Percentiles rank a stretch among this genome's conserved stretches.
Evolutionary conservation across 2,113 vertebrate genomes (phyloP).

Genomic region (Cryptotis parvus): DNA sequence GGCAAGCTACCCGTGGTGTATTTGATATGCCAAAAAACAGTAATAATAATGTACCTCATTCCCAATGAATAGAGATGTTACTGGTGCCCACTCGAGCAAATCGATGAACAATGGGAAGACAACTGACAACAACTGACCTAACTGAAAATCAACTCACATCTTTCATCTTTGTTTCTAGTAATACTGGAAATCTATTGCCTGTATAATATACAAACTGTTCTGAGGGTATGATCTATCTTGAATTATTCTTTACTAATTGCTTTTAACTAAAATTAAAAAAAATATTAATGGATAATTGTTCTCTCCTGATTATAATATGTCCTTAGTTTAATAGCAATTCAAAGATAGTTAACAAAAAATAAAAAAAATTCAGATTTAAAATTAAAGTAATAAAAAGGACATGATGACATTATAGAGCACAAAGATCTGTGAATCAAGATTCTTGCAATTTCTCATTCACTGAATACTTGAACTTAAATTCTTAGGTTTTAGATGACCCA

Average conservation of each 20-base stretch:
- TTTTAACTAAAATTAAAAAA: conserved; percentile 42
- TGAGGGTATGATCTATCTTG: neutral
- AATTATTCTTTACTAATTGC: neutral
- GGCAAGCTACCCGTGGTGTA: no score
- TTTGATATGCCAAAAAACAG: no score
- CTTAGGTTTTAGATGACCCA: neutral
- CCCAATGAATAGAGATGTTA: no score
- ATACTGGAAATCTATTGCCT: neutral
- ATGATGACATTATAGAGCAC: neutral
- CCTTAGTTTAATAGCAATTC: conserved; percentile 18
- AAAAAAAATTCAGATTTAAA: neutral
- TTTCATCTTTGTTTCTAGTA: conserved; percentile 17
- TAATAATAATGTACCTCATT: no score
- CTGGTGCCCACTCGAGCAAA: no score
- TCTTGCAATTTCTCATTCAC: neutral
- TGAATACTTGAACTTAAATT: neutral
- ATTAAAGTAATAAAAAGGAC: neutral
- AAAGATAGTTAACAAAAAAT: neutral
- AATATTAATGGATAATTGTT: no score
- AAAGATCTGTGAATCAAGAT: neutral
- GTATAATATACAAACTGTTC: neutral
- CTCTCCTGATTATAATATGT: neutral
- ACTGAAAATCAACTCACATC: neutral
- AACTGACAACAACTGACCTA: no score
- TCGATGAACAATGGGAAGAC: no score